Evolutionary conservation across 2,113 vertebrate genomes (phyloP).

Genomic region (Xiphophorus maculatus): DNA sequence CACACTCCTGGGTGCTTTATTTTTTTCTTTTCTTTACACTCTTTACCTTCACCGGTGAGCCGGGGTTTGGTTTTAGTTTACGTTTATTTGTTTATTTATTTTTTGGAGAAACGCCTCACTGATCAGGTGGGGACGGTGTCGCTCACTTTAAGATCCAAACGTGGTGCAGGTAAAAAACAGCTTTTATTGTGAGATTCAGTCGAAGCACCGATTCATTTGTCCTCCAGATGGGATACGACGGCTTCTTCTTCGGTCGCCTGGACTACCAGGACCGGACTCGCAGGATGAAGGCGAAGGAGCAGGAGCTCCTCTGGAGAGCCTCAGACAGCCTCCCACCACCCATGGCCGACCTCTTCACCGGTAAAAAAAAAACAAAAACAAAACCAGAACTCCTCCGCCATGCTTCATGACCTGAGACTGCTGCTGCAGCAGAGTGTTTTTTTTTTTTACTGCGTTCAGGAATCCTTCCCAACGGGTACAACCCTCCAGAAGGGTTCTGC

Average conservation of each 20-base stretch:
- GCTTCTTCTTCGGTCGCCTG: conserved; percentile 89
- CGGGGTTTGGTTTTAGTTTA: not conserved
- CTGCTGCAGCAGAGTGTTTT: not conserved
- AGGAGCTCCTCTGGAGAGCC: conserved; percentile 91
- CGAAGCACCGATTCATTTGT: not conserved
- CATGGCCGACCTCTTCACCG: conserved; percentile 86
- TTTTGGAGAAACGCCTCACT: not conserved
- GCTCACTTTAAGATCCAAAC: not conserved
- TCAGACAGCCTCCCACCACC: conserved; percentile 82
- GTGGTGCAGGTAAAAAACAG: too few relatives aligned
- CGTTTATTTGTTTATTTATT: too few relatives aligned
- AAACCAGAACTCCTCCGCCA: not conserved
- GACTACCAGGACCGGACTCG: conserved; percentile 87
- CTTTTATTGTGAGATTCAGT: not conserved
- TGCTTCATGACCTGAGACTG: not conserved
- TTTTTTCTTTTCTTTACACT: not conserved
- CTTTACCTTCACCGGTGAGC: not conserved
- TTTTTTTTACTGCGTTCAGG: conserved; percentile 63
- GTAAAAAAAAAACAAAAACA: conserved; percentile 65
- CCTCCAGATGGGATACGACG: conserved; percentile 90
- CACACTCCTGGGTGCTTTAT: not conserved
- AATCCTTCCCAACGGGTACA: conserved; percentile 89
- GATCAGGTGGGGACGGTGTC: not conserved
- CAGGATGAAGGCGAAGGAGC: conserved; percentile 67
- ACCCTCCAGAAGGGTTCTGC: conserved; percentile 85